Conservation (phyloP, 2,113 vertebrate species). For the Nibea coibor region DNA sequence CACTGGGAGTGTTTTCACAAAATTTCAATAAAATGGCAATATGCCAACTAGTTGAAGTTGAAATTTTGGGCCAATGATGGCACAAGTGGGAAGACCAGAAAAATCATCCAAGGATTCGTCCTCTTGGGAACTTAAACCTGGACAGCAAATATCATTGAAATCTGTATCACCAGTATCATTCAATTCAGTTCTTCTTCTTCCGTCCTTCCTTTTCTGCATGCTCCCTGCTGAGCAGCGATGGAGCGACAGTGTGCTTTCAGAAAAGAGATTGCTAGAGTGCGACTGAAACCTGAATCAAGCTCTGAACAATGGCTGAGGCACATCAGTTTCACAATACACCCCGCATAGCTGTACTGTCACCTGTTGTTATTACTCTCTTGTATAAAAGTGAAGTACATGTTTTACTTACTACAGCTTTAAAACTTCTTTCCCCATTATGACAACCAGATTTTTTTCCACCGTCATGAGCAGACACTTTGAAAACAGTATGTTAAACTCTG, state of each 20-base stretch:
- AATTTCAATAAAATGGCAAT: background rate
- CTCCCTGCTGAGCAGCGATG: background rate
- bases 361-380: background rate
- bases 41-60: background rate
- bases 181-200: background rate
- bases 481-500: background rate
- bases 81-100: background rate
- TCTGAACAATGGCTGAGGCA: background rate
- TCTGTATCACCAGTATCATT: background rate
- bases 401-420: background rate
- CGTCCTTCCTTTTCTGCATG: background rate
- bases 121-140: background rate
- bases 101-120: background rate
- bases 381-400: background rate
- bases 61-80: background rate
- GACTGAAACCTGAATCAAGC: background rate
- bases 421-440: background rate
- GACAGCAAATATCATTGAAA: background rate
- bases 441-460: background rate
- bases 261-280: background rate
- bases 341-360: background rate
- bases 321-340: background rate
- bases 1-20: background rate
- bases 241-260: conserved; percentile 10
- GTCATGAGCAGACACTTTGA: background rate